Evolutionary conservation across 2,113 vertebrate species (phyloP), one percentile per base, ranked within the genome.

Genomic region (Rhizomys pruinosus): DNA sequence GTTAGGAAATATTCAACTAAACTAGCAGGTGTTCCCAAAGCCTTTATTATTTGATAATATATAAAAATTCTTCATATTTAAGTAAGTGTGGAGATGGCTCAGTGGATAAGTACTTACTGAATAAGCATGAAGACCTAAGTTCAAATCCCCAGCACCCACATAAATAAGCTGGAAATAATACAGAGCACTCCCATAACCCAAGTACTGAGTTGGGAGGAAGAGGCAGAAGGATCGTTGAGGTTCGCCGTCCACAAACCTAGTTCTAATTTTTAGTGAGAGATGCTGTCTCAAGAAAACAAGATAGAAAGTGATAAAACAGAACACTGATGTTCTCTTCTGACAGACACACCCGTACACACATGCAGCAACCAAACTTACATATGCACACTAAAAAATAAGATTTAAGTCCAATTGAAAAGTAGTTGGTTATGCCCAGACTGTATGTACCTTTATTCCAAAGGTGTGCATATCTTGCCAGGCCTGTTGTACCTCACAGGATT

Each of bases 1-100:
- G 23, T 59, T 39, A 71, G 12, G 4, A 16, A 25, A 13, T 69
- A 22, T 81, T 69, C 22, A 74, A 69, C 57, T 44, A 23, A 86
- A 15, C 55, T 86, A 74, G 63, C 6, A 42, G 47, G 13, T 22
- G 39, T 89, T 63, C 15, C 37, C n/a, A 68, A 74, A 27, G 10
- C 34, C 25, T 57, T 61, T 76, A 78, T 73, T 68, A 79, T 25
- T 91, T 47, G 37, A 32, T 90, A 94, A 73, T 37, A 79, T 76
- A 59, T 82, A 93, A 91, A n/a, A 88, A 74, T 34, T 32, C 0
- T 79, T 57, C 25, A 59, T 29, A 52, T 47, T 37, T 79, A 87
- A 37, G 20, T 16, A 13, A 0, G 55, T 63, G 13, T 23, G 57
- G 20, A 80, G 39, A n/a, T 27, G 12, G 57, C 13, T 80, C 7